These are phyloP conservation scores for Mongoloraphidia duomilia DNA, from an alignment of 2,888 invertebrate genomes.

Conservation along the genomic window DNA sequence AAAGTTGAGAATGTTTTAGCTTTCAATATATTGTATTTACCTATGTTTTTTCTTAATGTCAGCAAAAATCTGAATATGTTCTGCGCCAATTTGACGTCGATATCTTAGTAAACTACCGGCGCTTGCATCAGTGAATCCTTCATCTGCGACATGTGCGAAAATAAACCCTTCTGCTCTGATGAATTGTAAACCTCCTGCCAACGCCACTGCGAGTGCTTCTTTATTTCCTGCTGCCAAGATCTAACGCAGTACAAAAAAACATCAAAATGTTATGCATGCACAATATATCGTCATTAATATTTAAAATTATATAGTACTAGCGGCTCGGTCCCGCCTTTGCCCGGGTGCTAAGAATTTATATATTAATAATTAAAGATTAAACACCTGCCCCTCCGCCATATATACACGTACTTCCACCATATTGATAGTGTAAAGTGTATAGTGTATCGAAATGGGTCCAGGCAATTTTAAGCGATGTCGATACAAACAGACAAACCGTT, in stretches of 20 bases:
- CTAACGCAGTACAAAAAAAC: conserved; percentile 22
- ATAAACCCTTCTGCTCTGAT: conserved; percentile 67
- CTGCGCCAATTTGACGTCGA: conserved; percentile 48
- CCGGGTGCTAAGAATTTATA: no score
- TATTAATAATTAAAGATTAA: no score
- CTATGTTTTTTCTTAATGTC: conserved; percentile 82
- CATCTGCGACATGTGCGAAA: conserved; percentile 67
- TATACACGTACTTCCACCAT: no score
- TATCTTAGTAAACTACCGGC: conserved; percentile 60
- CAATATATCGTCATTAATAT: no score
- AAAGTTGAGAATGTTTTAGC: background rate
- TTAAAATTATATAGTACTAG: no score
- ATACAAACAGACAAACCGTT: no score
- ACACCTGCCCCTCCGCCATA: no score
- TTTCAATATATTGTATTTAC: conserved; percentile 24
- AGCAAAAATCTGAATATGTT: conserved; percentile 50
- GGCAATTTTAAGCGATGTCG: no score
- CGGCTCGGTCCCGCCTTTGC: no score
- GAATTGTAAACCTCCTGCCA: conserved; percentile 52
- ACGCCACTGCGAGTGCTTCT: conserved; percentile 61
- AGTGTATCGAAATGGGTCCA: no score
- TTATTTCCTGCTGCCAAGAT: conserved; percentile 62
- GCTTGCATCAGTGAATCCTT: conserved; percentile 61
- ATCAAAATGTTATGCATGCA: no score
- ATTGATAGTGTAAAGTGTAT: no score